Percentiles rank a stretch among this genome's conserved stretches.
Conservation (phyloP, 2,888 invertebrate genomes). For the Cosmorhoe ocellata region DNA sequence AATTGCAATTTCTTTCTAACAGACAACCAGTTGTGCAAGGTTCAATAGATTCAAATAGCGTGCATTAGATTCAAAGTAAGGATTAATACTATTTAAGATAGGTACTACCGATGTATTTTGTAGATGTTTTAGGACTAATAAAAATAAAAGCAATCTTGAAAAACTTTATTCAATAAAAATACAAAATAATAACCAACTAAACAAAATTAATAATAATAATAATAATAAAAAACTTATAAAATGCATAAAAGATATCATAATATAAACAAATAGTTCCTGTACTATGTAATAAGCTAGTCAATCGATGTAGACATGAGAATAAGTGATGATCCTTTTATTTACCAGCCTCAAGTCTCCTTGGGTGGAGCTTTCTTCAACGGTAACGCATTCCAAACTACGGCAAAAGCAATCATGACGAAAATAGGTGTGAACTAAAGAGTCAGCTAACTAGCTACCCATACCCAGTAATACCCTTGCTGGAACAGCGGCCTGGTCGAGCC, state of each 20-base stretch:
- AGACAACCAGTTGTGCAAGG: conserved; percentile 25
- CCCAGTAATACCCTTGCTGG: conserved; percentile 96
- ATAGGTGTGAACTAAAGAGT: conserved; percentile 23
- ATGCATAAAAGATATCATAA: neutral
- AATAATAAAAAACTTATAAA: conserved; percentile 4
- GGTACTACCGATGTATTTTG: neutral
- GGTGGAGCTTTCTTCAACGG: conserved; percentile 23
- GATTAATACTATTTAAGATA: neutral
- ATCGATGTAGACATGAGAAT: conserved; percentile 10
- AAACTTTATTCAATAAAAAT: neutral
- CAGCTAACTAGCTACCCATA: conserved; percentile 51
- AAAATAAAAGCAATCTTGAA: conserved; percentile 6
- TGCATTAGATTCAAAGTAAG: conserved; percentile 16
- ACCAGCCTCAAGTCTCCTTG: conserved; percentile 23
- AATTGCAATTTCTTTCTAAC: conserved; percentile 17
- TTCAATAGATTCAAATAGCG: conserved; percentile 20
- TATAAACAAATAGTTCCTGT: conserved; percentile 8
- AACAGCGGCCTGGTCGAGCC: conserved; percentile 97
- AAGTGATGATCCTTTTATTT: conserved; percentile 25
- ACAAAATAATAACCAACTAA: neutral
- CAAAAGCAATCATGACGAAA: conserved; percentile 24
- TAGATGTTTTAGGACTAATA: neutral
- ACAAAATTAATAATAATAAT: neutral
- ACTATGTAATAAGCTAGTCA: conserved; percentile 17
- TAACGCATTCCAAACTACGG: conserved; percentile 28